These are phyloP conservation scores for Melanophora roralis DNA, from an alignment of 2,888 invertebrate species.

Conservation along the genomic window DNA sequence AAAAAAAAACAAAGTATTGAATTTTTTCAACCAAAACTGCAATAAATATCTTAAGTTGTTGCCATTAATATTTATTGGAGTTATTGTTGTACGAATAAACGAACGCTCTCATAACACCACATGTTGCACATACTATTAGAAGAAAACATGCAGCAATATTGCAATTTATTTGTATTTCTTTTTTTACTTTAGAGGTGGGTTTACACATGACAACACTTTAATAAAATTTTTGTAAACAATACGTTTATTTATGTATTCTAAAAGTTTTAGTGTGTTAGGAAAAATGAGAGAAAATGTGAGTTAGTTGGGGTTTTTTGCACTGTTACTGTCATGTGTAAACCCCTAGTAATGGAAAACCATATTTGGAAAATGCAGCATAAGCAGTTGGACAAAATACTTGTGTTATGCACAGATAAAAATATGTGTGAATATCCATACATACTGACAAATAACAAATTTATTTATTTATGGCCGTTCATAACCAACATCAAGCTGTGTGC, in stretches of 20 bases:
- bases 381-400: conserved; percentile 26
- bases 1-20: conserved; percentile 42
- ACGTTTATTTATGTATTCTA: too few relatives aligned
- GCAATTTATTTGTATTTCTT: not conserved
- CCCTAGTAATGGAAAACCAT: conserved; percentile 15
- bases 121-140: conserved; percentile 34
- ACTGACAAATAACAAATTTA: conserved; percentile 21
- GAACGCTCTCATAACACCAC: conserved; percentile 34
- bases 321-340: too few relatives aligned
- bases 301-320: too few relatives aligned
- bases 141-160: not conserved
- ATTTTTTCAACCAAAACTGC: not conserved
- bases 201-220: too few relatives aligned
- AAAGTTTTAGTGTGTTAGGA: too few relatives aligned
- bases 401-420: not conserved
- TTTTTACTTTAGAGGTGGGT: too few relatives aligned
- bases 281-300: too few relatives aligned
- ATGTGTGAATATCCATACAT: not conserved
- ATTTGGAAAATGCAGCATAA: not conserved
- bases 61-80: conserved; percentile 21
- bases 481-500: conserved; percentile 11
- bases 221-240: too few relatives aligned
- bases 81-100: conserved; percentile 3
- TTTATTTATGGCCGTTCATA: conserved; percentile 11
- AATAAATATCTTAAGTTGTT: not conserved